Percentiles rank a stretch among this genome's conserved stretches.
Conservation (phyloP, 2,888 invertebrate genomes). For the Idaea biselata region DNA sequence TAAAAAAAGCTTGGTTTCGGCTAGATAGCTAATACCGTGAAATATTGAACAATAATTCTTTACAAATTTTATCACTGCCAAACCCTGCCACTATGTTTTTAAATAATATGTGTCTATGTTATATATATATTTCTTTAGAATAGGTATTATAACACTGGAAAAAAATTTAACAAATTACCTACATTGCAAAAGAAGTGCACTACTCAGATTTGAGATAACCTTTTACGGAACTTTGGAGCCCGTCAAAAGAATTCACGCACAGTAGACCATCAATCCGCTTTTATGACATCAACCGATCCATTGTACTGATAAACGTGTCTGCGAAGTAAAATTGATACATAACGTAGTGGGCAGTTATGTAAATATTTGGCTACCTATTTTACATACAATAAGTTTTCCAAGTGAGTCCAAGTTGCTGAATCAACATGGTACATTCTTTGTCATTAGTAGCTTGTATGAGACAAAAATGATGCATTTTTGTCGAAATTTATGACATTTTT, state of each 20-base stretch:
- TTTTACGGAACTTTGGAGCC: background rate
- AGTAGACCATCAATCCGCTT: constrained; percentile 10
- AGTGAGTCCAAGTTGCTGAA: background rate
- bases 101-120: no score
- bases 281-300: constrained; percentile 16
- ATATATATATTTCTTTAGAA: no score
- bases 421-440: background rate
- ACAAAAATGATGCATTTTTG: background rate
- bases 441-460: background rate
- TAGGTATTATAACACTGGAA: background rate
- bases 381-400: constrained; percentile 20
- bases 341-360: constrained; percentile 16
- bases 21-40: no score
- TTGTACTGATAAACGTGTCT: constrained; percentile 13
- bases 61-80: no score
- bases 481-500: background rate
- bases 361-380: constrained; percentile 18
- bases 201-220: background rate
- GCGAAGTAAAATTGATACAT: constrained; percentile 15
- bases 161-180: background rate
- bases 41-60: no score
- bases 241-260: constrained; percentile 12
- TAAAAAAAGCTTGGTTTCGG: no score
- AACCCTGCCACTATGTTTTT: no score
- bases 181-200: background rate